These are phyloP conservation scores for human (Homo sapiens) DNA, from an alignment of 2,113 vertebrate species.

Conservation along the genomic window DNA sequence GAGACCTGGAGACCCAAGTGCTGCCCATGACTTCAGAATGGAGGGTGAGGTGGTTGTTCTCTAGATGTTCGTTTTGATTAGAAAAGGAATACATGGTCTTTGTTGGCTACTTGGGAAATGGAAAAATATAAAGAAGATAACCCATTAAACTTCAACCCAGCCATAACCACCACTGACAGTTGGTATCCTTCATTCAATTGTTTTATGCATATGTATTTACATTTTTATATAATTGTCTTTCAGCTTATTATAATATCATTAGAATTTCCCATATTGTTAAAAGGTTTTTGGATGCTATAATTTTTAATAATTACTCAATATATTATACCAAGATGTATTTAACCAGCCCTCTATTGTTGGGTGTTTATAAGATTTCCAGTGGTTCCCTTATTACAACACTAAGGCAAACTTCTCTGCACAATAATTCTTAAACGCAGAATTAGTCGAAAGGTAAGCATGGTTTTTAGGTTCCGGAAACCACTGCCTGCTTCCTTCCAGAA, in stretches of 20 bases:
- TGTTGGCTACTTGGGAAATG: background rate
- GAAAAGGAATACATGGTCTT: fast-evolving
- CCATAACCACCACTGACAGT: background rate
- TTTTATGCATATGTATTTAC: constrained; percentile 32
- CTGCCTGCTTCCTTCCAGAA: background rate
- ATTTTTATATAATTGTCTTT: constrained; percentile 55
- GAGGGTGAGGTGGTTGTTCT: background rate
- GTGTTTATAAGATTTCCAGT: background rate
- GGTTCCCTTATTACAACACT: background rate
- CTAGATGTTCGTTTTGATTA: fast-evolving
- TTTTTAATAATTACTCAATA: constrained; percentile 49
- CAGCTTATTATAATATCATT: constrained; percentile 42
- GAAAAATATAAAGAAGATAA: background rate
- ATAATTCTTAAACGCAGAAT: background rate
- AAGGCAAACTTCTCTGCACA: background rate
- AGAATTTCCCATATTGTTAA: constrained; percentile 39
- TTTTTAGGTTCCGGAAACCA: background rate
- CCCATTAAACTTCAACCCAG: background rate
- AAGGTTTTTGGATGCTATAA: constrained; percentile 25
- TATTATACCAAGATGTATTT: background rate
- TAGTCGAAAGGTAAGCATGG: fast-evolving
- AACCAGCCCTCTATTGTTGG: background rate
- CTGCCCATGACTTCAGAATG: background rate
- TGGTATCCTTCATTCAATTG: background rate
- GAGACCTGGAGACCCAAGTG: background rate